Evolutionary conservation across 2,113 vertebrate species (phyloP).

Genomic region (Bufo bufo): DNA sequence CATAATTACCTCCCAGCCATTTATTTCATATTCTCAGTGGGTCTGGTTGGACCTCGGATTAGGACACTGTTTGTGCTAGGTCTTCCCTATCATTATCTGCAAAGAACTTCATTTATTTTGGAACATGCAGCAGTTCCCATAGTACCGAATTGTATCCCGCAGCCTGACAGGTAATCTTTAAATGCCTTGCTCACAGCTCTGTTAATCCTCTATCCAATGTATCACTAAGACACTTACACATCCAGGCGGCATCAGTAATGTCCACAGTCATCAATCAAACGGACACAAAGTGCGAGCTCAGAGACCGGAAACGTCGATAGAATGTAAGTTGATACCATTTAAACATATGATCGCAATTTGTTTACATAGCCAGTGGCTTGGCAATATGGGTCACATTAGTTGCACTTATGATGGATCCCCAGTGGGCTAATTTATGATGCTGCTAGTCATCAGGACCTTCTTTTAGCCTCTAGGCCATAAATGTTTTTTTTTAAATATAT

Average conservation of each 20-base stretch:
- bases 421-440: not conserved
- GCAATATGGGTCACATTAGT: not conserved
- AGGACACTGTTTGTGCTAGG: constrained; percentile 14
- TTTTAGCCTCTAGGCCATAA: not conserved
- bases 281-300: not conserved
- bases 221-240: constrained; percentile 44
- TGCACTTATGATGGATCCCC: not conserved
- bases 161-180: constrained; percentile 50
- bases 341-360: constrained; percentile 9
- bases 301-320: not conserved
- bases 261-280: constrained; percentile 30
- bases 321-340: not conserved
- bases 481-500: not conserved
- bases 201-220: constrained; percentile 18
- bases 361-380: not conserved
- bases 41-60: constrained; percentile 1
- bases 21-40: not conserved
- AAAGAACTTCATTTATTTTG: constrained; percentile 48
- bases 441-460: not conserved
- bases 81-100: constrained; percentile 43
- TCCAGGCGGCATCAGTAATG: not conserved
- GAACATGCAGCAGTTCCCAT: constrained; percentile 32
- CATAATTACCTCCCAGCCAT: not conserved
- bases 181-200: constrained; percentile 28
- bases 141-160: constrained; percentile 13